Percentiles rank a stretch among this genome's conserved stretches.
Conservation (phyloP, 2,113 vertebrate genomes). For the Rostratula benghalensis region DNA sequence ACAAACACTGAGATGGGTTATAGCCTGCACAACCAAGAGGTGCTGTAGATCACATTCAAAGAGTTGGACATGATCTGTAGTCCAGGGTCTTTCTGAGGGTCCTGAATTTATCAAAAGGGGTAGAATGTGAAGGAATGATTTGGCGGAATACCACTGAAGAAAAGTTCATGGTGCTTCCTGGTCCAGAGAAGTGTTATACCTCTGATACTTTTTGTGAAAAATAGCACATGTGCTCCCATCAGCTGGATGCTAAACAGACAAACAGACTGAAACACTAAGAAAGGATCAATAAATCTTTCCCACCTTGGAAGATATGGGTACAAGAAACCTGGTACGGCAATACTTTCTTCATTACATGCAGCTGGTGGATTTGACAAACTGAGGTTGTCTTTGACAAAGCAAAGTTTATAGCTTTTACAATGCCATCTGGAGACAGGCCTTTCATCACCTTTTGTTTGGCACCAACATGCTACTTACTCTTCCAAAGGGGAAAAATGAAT, state of each 20-base stretch:
- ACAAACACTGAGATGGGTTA: not conserved
- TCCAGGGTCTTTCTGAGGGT: not conserved
- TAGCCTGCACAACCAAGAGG: not conserved
- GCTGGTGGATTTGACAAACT: not conserved
- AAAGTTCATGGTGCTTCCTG: not conserved
- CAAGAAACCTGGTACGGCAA: not conserved
- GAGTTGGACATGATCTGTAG: not conserved
- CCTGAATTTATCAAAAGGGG: not conserved
- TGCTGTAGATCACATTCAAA: not conserved
- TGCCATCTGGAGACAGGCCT: not conserved
- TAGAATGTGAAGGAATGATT: not conserved
- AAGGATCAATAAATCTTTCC: not conserved
- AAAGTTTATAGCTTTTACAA: not conserved
- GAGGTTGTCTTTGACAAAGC: not conserved
- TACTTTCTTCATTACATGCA: not conserved
- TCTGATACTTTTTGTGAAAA: not conserved
- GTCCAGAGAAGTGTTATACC: not conserved
- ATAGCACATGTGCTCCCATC: not conserved
- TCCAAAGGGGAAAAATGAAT: not conserved
- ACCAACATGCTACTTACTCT: not conserved
- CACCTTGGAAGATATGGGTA: not conserved
- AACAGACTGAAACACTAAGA: not conserved
- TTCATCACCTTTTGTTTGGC: not conserved
- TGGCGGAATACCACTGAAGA: not conserved
- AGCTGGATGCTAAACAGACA: not conserved